phyloP scores from a whole-genome alignment of 2,797 vertebrate genomes.

The Pteropus rufus region DNA sequence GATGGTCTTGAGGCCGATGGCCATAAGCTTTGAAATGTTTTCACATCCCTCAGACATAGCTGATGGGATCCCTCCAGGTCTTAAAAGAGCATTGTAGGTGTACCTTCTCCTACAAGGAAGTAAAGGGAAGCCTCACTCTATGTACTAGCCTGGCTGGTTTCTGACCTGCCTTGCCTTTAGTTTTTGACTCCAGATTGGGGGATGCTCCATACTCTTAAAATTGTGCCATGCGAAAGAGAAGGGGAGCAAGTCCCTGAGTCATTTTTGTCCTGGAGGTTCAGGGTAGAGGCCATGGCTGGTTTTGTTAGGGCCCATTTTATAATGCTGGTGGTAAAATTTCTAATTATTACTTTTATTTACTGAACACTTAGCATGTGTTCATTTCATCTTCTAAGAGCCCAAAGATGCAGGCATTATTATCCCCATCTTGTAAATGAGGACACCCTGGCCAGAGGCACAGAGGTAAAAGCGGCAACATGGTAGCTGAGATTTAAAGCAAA shows the following conservation, averaged over 20 bases:
- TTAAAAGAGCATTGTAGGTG: background rate
- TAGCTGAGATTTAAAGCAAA: background rate
- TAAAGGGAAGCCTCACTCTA: background rate
- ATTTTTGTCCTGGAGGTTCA: background rate
- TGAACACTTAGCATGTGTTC: background rate
- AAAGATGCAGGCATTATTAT: background rate
- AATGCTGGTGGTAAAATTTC: background rate
- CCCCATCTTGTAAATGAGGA: background rate
- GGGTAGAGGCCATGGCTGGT: background rate
- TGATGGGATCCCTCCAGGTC: background rate
- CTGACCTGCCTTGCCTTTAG: background rate
- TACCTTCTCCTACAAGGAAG: background rate
- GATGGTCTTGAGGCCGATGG: background rate
- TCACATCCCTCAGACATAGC: background rate
- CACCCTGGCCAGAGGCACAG: background rate
- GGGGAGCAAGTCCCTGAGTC: background rate
- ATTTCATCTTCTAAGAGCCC: background rate
- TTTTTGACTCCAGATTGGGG: background rate
- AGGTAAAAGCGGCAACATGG: background rate
- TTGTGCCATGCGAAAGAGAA: background rate
- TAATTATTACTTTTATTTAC: background rate
- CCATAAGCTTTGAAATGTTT: background rate
- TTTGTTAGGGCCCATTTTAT: background rate
- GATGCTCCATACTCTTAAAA: background rate
- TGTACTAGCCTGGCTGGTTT: background rate